Evolutionary conservation across 2,113 vertebrate species (phyloP).

Genomic region (Tiliqua scincoides): DNA sequence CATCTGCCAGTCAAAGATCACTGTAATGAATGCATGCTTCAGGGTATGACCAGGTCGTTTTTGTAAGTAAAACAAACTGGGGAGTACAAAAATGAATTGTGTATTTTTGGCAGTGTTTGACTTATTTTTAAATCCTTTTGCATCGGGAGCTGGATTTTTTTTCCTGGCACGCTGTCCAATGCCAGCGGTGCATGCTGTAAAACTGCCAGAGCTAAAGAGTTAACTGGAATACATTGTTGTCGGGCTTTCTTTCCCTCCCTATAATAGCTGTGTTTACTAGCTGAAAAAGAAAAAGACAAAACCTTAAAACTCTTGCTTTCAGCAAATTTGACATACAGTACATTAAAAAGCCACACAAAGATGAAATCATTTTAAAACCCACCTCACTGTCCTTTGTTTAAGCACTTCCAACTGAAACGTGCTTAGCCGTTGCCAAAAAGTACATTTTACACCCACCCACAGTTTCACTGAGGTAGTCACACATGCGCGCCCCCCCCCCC

Average conservation of each 20-base stretch:
- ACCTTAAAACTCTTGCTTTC: constrained; percentile 53
- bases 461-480: constrained; percentile 31
- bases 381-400: constrained; percentile 54
- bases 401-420: constrained; percentile 50
- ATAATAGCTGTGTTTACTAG: constrained; percentile 68
- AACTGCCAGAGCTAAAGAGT: constrained; percentile 53
- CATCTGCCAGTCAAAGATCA: constrained; percentile 84
- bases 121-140: constrained; percentile 61
- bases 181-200: constrained; percentile 46
- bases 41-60: constrained; percentile 79
- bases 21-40: constrained; percentile 81
- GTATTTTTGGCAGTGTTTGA: constrained; percentile 68
- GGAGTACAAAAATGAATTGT: constrained; percentile 75
- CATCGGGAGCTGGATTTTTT: constrained; percentile 67
- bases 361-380: constrained; percentile 57
- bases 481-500: background rate
- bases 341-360: constrained; percentile 37
- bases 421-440: constrained; percentile 35
- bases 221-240: constrained; percentile 62
- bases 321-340: constrained; percentile 64
- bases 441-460: constrained; percentile 40
- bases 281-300: constrained; percentile 55
- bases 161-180: constrained; percentile 63
- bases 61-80: constrained; percentile 80
- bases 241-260: background rate